phyloP scores from a whole-genome alignment of 2,888 invertebrate genomes.

The Leptinotarsa juncta region DNA sequence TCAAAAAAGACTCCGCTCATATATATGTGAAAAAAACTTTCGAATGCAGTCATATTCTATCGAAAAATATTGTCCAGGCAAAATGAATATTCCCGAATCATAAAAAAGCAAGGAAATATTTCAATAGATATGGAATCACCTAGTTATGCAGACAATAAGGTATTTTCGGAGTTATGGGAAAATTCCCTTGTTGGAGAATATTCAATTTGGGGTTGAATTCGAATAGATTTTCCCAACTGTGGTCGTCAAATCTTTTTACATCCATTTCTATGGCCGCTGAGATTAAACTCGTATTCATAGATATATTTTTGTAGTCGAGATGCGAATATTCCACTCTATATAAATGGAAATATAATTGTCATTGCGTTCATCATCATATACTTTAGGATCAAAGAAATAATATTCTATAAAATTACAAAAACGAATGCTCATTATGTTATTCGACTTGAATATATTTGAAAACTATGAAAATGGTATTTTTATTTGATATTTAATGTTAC shows the following conservation, averaged over 20 bases:
- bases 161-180: slow-evolving; percentile 6
- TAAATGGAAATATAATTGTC: too few species aligned
- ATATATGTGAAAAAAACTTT: not conserved
- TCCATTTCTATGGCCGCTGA: slow-evolving; percentile 1
- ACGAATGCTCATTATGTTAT: too few species aligned
- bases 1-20: not conserved
- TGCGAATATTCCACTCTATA: too few species aligned
- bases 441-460: too few species aligned
- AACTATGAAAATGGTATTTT: too few species aligned
- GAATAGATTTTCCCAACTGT: slow-evolving; percentile 11
- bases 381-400: too few species aligned
- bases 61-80: not conserved
- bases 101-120: not conserved
- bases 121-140: slow-evolving; percentile 13
- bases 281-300: not conserved
- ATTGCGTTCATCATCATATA: too few species aligned
- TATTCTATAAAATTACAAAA: too few species aligned
- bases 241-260: slow-evolving; percentile 6
- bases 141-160: slow-evolving; percentile 14
- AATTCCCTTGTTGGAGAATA: slow-evolving; percentile 12
- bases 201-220: slow-evolving; percentile 17
- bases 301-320: too few species aligned
- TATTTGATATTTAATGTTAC: too few species aligned
- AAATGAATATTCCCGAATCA: not conserved
- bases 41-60: not conserved